Base-by-base conservation (phyloP, 2,888 invertebrate species). In the Platycheirus albimanus region DNA sequence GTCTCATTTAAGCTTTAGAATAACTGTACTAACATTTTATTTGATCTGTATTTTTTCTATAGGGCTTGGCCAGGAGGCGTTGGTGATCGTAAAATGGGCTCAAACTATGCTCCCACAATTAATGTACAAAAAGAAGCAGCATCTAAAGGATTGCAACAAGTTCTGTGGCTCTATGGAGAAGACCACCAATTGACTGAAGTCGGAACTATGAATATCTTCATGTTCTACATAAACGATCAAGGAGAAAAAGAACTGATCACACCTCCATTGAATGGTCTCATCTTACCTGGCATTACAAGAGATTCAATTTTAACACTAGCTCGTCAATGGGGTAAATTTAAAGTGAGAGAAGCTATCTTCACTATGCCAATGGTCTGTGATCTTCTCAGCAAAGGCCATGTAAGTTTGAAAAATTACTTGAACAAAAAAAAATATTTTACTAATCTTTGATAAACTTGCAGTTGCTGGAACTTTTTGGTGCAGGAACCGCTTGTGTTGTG, bases 161-260 rank as follows among this genome's bases (percentile, higher is more conserved):
- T 98, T 7, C 91, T 99, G 69, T 99, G 99, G 99, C 92, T 99
- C 43, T 98, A 96, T 88, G 99, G 99, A 2, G 95, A 96, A 0
- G 95, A 99, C 87, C 95, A 98, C 88, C 94, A 97, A 89, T 89
- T 99, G 24, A 99, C 99, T 0, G 99, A 99, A 93, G 98, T 97
- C 51, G 99, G 99, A 64, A 97, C 99, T 11, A 99, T 99, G 99
- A 99, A 99, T 90, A 94, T 99, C 67, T 99, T 99, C 90, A 93
- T 98, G 89, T 94, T 96, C 87, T 95, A 94, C 91, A 93, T 95
- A 85, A 96, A 99, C 89, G 95, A 97, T 67, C 92, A 96, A 88
- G 99, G 98, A 93, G 98, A 98, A 88, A 95, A 94, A 90, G 97
- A 98, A 91, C 91, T 99, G 86, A 93, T 96, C 30, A 99, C 99